Evolutionary conservation across 2,888 invertebrate genomes (phyloP).

Genomic region (Melinaea marsaeus): DNA sequence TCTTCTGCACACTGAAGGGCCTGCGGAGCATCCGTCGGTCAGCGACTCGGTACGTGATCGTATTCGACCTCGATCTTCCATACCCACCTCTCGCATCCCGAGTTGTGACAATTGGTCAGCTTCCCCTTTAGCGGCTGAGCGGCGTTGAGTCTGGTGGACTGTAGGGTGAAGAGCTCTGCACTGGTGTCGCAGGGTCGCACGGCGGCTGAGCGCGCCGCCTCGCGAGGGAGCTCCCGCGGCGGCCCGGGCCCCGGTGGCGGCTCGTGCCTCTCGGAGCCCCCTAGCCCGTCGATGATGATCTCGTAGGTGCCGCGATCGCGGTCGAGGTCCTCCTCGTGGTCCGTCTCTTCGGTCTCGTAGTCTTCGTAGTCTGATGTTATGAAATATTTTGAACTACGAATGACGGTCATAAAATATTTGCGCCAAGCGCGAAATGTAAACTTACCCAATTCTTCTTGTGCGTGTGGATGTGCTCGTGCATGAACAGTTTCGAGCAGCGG

Average conservation of each 20-base stretch:
- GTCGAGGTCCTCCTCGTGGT: conserved; percentile 57
- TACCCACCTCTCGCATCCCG: conserved; percentile 88
- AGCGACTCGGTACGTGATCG: background rate
- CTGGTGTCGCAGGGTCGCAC: conserved; percentile 91
- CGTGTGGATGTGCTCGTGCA: conserved; percentile 59
- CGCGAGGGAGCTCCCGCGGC: conserved; percentile 68
- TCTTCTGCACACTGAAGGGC: conserved; percentile 94
- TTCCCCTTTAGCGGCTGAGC: conserved; percentile 93
- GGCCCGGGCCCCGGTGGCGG: conserved; percentile 53
- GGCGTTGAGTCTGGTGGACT: conserved; percentile 88
- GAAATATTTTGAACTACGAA: background rate
- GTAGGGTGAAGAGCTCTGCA: conserved; percentile 90
- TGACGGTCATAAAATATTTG: too few species aligned
- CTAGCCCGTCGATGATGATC: conserved; percentile 69
- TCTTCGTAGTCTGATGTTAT: conserved; percentile 60
- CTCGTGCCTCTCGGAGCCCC: conserved; percentile 51
- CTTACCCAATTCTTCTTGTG: conserved; percentile 75
- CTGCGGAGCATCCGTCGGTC: conserved; percentile 60
- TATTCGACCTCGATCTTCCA: background rate
- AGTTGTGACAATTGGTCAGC: conserved; percentile 91
- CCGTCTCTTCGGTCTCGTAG: conserved; percentile 63
- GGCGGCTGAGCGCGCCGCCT: conserved; percentile 75
- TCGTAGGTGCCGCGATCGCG: conserved; percentile 69
- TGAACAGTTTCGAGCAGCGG: conserved; percentile 65
- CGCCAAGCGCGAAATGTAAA: background rate